These are phyloP conservation scores for Sebastes alutus DNA, from an alignment of 2,797 vertebrate genomes.

Conservation along the genomic window DNA sequence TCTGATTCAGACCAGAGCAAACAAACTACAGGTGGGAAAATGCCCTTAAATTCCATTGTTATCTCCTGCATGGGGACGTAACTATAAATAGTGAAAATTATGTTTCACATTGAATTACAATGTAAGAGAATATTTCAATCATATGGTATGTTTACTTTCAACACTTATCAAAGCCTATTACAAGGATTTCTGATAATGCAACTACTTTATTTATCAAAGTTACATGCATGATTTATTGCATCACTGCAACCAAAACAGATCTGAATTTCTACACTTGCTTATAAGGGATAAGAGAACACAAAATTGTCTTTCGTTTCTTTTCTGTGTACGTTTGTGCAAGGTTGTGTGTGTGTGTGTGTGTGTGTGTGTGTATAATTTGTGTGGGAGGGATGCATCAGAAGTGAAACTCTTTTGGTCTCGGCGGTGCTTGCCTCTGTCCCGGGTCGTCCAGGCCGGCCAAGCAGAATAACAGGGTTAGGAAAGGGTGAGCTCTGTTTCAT, in stretches of 20 bases:
- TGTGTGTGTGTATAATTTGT: constrained; percentile 1
- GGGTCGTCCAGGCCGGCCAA: constrained; percentile 19
- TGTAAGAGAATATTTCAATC: neutral
- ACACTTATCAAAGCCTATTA: neutral
- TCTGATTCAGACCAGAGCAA: no score
- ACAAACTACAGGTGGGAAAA: no score
- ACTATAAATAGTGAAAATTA: neutral
- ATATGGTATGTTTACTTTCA: neutral
- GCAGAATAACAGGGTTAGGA: constrained; percentile 62
- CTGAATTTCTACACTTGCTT: neutral
- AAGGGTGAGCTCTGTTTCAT: constrained; percentile 47
- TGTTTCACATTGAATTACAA: neutral
- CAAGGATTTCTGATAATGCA: neutral
- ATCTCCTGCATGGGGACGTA: neutral
- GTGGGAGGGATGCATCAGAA: constrained; percentile 14
- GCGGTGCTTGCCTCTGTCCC: constrained; percentile 5
- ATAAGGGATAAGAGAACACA: neutral
- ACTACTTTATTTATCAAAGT: neutral
- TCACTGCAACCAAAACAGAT: neutral
- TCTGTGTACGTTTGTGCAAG: neutral
- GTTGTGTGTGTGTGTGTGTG: no score
- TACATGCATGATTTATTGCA: neutral
- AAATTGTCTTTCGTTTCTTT: neutral
- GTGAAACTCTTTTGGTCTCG: neutral
- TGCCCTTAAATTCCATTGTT: neutral